Percentiles rank a stretch among this genome's conserved stretches.
These are phyloP conservation scores for Myotis yumanensis DNA, from an alignment of 2,113 vertebrate species.

Conservation along the genomic window DNA sequence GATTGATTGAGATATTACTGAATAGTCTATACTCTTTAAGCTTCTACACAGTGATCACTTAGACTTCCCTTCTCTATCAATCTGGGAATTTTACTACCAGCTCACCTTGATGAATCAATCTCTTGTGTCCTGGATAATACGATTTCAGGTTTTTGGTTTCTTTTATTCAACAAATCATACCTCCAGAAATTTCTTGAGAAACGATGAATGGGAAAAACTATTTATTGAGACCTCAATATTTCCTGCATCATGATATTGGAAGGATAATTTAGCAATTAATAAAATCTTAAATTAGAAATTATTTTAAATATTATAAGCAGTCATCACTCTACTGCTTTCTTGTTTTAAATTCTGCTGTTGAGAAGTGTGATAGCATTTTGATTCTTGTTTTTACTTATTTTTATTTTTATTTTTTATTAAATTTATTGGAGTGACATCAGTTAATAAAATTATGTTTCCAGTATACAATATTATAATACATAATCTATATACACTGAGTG, in stretches of 20 bases:
- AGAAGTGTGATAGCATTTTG: neutral
- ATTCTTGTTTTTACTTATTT: neutral
- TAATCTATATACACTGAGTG: neutral
- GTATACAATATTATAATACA: neutral
- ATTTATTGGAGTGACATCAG: neutral
- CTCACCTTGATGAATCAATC: neutral
- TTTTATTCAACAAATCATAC: neutral
- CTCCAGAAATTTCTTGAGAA: neutral
- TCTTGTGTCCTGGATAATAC: neutral
- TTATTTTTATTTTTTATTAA: neutral
- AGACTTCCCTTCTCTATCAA: neutral
- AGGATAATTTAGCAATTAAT: conserved; percentile 29
- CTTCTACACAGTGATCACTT: neutral
- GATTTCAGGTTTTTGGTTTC: neutral
- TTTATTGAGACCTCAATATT: neutral
- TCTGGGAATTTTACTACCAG: neutral
- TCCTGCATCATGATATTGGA: neutral
- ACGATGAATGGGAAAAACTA: neutral
- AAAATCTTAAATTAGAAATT: conserved; percentile 28
- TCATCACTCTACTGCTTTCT: neutral
- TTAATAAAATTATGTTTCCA: neutral
- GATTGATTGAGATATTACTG: neutral
- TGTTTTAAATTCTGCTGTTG: neutral
- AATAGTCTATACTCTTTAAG: neutral
- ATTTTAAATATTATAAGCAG: neutral